Conservation (phyloP, 2,113 vertebrate species). For the human region GRCh38 chr1:246405001-246405500, state of each 20-base stretch:
- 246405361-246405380: neutral
- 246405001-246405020: too few relatives aligned
- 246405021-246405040: too few relatives aligned
- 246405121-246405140: too few relatives aligned
- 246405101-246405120: too few relatives aligned
- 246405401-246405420: neutral
- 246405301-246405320: neutral
- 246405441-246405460: neutral
- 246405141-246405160: too few relatives aligned
- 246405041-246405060: too few relatives aligned
- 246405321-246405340: neutral
- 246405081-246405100: too few relatives aligned
- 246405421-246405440: neutral
- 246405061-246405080: too few relatives aligned
- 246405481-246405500: neutral
- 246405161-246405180: too few relatives aligned
- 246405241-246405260: neutral
- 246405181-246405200: too few relatives aligned
- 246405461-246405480: neutral
- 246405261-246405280: neutral
- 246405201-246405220: too few relatives aligned
- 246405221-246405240: too few relatives aligned
- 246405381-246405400: neutral
- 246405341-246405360: neutral
- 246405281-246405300: neutral